A percentile compares a stretch with the other conserved stretches of the same genome.
These are phyloP conservation scores for Euproctis similis DNA, from an alignment of 2,888 invertebrate genomes.

Conservation along the genomic window DNA sequence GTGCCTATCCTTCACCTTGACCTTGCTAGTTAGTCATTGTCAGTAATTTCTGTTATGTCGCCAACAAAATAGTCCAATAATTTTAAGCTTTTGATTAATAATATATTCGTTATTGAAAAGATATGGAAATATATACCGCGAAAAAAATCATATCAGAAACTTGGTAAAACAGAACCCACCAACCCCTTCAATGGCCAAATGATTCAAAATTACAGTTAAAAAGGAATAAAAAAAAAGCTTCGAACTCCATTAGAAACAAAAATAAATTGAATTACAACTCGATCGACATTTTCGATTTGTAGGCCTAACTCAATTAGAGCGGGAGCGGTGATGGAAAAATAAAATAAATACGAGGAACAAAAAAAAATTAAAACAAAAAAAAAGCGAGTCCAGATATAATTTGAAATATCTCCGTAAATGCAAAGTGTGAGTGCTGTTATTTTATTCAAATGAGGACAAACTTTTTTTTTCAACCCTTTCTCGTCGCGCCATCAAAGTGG, in stretches of 20 bases:
- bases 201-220: slow-evolving; percentile 64
- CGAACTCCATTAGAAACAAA: slow-evolving; percentile 75
- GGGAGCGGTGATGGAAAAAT: slow-evolving; percentile 73
- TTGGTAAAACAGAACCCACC: slow-evolving; percentile 37
- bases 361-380: slow-evolving; percentile 71
- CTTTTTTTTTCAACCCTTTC: slow-evolving; percentile 71
- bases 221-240: slow-evolving; percentile 54
- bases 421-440: slow-evolving; percentile 76
- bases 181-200: slow-evolving; percentile 55
- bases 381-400: slow-evolving; percentile 75
- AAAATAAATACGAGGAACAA: slow-evolving; percentile 72
- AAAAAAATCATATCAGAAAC: slow-evolving; percentile 25
- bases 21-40: background rate
- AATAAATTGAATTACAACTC: slow-evolving; percentile 75
- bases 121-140: too few relatives aligned
- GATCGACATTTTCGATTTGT: slow-evolving; percentile 75
- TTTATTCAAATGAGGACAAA: slow-evolving; percentile 76
- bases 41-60: slow-evolving; percentile 1
- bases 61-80: too few relatives aligned
- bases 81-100: too few relatives aligned
- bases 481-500: slow-evolving; percentile 73
- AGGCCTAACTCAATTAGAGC: slow-evolving; percentile 75
- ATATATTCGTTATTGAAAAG: too few relatives aligned
- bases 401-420: slow-evolving; percentile 76
- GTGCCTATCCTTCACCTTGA: background rate